Evolutionary conservation across 2,113 vertebrate genomes (phyloP), one percentile per base, ranked within the genome.

Genomic region (Mormyrus iriodes): DNA sequence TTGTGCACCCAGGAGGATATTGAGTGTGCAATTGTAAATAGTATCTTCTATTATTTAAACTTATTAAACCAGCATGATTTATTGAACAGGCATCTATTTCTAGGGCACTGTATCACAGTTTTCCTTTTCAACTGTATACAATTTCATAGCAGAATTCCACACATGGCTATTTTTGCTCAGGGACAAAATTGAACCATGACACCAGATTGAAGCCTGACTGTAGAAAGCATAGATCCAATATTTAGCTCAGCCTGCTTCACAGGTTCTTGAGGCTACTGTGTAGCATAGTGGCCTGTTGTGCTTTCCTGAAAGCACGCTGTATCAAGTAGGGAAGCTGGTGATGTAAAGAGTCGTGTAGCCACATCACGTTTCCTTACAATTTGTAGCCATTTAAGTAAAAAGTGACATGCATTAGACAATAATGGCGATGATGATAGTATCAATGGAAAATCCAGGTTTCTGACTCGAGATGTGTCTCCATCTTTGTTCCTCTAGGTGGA

Each of bases 401-500:
- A 73, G 69, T 61, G 27, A 31, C 27, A 31, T 27, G 61, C n/a
- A 27, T 65, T 65, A 27, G 7, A 27, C 31, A 69, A 31, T 69
- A 31, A 69, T 31, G 61, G 27, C 9, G n/a, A 69, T 24, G 39
- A 46, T 48, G 39, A 44, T 48, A 10, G 44, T 46, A 24, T 1
- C n/a, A 15, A 31, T 55, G 48, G 24, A 31, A 13, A 52, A 35
- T 27, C 35, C 42, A 48, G 19, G 82, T 84, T 46, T 1, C 51
- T 27, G 39, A 88, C 79, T 61, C 5, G 31, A n/a, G 19, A 13
- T 39, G 44, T 31, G 44, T 31, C n/a, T 42, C 65, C 27, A 42
- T 15, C 21, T 24, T 8, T 42, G 93, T 87, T 69, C 95, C 95
- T 94, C 90, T 94, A 97, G 97, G 89, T 94, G 87, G 97, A 97